These are phyloP conservation scores for Macrobrachium nipponense DNA, from an alignment of 1,140 invertebrate species.

Conservation along the genomic window DNA sequence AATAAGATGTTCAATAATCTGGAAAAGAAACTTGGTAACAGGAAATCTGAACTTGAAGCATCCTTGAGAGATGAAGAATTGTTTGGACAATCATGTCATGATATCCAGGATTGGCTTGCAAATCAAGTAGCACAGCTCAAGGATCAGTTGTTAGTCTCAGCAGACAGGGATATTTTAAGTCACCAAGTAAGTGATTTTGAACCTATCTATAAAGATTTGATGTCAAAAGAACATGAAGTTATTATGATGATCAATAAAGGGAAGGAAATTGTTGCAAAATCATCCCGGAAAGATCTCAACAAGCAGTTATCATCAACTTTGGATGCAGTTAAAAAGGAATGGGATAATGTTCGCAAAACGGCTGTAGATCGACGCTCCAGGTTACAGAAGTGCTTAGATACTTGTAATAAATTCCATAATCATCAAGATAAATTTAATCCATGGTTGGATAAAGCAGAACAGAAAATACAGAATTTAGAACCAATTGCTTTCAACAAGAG, in stretches of 20 bases:
- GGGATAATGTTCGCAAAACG: constrained; percentile 90
- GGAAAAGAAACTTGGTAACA: constrained; percentile 88
- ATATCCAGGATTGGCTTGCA: constrained; percentile 88
- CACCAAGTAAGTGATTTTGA: constrained; percentile 86
- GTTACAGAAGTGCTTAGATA: constrained; percentile 89
- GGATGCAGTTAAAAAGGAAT: constrained; percentile 87
- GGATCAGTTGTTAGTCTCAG: constrained; percentile 85
- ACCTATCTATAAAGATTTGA: constrained; percentile 87
- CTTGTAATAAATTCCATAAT: constrained; percentile 90
- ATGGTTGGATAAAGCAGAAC: constrained; percentile 89
- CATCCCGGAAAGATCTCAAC: constrained; percentile 70
- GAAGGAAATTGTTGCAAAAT: constrained; percentile 77
- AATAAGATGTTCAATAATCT: constrained; percentile 86
- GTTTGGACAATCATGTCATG: constrained; percentile 86
- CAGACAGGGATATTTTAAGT: constrained; percentile 83
- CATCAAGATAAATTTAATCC: constrained; percentile 86
- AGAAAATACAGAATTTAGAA: constrained; percentile 83
- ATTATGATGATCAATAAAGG: constrained; percentile 95
- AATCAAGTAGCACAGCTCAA: constrained; percentile 80
- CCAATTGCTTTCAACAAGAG: constrained; percentile 83
- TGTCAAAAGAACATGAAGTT: constrained; percentile 91
- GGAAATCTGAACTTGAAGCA: constrained; percentile 90
- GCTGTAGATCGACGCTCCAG: constrained; percentile 85
- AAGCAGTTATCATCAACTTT: constrained; percentile 76
- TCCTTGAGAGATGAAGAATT: constrained; percentile 80